phyloP scores from a whole-genome alignment of 2,888 invertebrate genomes.

The Drosophila subquinaria region DNA sequence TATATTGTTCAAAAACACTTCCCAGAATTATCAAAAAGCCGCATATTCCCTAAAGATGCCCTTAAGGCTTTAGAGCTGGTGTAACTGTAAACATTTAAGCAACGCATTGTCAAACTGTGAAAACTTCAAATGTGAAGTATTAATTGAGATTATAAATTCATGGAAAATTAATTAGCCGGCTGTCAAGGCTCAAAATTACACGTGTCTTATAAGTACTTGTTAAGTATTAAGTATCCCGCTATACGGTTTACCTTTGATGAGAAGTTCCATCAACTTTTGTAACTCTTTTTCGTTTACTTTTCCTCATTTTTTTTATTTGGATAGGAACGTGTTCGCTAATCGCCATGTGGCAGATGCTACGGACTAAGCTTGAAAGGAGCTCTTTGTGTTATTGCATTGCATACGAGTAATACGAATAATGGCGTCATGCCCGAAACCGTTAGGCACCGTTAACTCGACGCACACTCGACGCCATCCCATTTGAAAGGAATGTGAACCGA shows the following conservation, averaged over 20 bases:
- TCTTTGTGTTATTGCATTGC: slow-evolving; percentile 64
- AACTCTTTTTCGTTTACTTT: slow-evolving; percentile 4
- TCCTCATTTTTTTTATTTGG: not conserved
- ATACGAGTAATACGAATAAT: slow-evolving; percentile 46
- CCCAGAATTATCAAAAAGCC: not conserved
- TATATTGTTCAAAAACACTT: not conserved
- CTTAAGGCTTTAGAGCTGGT: not conserved
- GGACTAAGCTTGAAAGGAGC: slow-evolving; percentile 32
- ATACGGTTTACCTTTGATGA: slow-evolving; percentile 22
- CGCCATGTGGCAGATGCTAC: slow-evolving; percentile 43
- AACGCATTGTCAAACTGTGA: not conserved
- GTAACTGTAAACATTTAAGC: not conserved
- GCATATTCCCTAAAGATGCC: not conserved
- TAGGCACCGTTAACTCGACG: slow-evolving; percentile 50
- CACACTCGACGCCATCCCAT: slow-evolving; percentile 5
- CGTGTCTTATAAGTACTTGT: not conserved
- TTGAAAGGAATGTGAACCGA: not conserved
- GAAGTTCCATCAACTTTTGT: slow-evolving; percentile 25
- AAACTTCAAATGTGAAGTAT: slow-evolving; percentile 13
- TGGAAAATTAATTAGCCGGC: slow-evolving; percentile 16
- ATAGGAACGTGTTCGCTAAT: slow-evolving; percentile 47
- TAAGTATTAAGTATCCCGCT: not conserved
- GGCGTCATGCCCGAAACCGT: slow-evolving; percentile 47
- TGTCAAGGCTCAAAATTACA: slow-evolving; percentile 4
- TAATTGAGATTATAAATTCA: slow-evolving; percentile 27